These are phyloP conservation scores for Acinonyx jubatus DNA, from an alignment of 2,113 vertebrate genomes.

Conservation along the genomic window DNA sequence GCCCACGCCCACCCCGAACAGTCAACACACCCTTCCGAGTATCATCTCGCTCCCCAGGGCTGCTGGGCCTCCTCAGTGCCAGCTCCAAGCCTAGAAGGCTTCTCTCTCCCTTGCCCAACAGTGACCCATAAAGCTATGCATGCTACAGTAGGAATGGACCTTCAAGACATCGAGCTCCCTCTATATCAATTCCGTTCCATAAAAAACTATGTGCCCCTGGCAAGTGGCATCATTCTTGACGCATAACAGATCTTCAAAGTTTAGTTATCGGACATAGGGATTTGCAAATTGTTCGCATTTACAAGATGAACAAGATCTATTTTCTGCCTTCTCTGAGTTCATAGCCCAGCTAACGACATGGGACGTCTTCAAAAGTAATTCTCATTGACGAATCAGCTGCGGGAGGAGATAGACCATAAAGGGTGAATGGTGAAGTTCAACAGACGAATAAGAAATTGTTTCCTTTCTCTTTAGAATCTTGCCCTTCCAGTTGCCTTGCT, in stretches of 20 bases:
- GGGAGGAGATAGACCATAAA: background rate
- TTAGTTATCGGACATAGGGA: background rate
- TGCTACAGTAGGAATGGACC: background rate
- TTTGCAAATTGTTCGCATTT: background rate
- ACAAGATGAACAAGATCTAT: background rate
- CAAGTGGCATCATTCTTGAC: background rate
- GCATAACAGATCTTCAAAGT: background rate
- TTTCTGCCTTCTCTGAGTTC: background rate
- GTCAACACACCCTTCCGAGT: background rate
- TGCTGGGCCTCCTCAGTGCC: rapidly evolving
- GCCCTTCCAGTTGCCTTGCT: background rate
- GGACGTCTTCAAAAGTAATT: background rate
- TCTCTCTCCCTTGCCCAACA: background rate
- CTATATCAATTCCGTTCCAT: background rate
- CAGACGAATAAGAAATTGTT: background rate
- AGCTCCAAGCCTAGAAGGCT: background rate
- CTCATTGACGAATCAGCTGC: background rate
- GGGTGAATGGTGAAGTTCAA: background rate
- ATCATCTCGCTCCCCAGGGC: background rate
- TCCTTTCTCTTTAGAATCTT: background rate
- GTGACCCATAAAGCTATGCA: background rate
- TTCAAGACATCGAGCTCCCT: background rate
- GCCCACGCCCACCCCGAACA: background rate
- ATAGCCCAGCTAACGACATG: background rate
- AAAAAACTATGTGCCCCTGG: background rate